Percentiles rank a stretch among this genome's conserved stretches.
phyloP scores from a whole-genome alignment of 2,888 invertebrate genomes.

The Lepas anatifera region DNA sequence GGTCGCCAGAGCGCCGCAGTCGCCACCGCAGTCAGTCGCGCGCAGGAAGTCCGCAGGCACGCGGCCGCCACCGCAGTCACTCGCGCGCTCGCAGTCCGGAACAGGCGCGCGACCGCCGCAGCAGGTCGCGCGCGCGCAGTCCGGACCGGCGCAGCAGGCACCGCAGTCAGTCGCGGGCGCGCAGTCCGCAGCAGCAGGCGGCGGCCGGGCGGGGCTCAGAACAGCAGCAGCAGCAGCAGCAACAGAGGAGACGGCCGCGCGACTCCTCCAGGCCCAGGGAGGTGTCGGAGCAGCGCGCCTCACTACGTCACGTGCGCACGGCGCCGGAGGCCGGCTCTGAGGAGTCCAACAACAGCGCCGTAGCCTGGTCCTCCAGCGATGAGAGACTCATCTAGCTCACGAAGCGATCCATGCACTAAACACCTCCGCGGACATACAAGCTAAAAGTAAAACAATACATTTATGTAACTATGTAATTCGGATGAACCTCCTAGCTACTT shows the following conservation, averaged over 20 bases:
- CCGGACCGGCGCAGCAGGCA: not conserved
- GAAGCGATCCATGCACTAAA: not conserved
- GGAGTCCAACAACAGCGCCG: conserved; percentile 3
- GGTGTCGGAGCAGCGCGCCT: conserved; percentile 2
- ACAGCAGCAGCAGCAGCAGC: not conserved
- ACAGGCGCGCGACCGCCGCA: not conserved
- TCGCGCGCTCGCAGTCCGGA: not conserved
- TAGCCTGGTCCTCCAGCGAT: not conserved
- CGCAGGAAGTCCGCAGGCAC: not conserved
- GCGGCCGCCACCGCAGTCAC: not conserved
- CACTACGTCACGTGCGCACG: not conserved
- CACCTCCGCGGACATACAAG: not conserved
- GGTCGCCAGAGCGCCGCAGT: not conserved
- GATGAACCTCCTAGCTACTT: too few relatives aligned
- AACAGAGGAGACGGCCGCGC: not conserved
- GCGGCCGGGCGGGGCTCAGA: not conserved
- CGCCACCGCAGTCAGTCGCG: not conserved
- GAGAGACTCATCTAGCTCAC: not conserved
- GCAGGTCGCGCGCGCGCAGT: not conserved
- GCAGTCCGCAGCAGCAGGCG: not conserved
- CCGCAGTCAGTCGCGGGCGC: not conserved
- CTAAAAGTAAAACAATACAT: too few relatives aligned
- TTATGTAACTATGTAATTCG: not conserved
- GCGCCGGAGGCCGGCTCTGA: not conserved
- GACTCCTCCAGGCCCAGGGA: not conserved